These are phyloP conservation scores for Chaetodon trifascialis DNA, from an alignment of 2,113 vertebrate species.

Conservation along the genomic window DNA sequence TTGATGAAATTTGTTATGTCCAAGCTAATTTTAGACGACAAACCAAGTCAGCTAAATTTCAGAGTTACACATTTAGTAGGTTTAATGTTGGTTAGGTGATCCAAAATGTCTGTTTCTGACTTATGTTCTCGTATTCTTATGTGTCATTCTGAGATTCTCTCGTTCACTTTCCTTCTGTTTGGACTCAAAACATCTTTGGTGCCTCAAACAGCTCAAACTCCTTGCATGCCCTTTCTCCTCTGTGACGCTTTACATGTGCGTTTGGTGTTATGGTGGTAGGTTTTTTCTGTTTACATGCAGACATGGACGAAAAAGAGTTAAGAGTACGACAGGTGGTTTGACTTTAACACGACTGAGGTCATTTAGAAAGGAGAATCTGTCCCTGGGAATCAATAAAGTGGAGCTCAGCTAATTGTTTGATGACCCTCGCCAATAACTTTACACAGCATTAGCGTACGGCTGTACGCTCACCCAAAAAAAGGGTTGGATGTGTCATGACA, in stretches of 20 bases:
- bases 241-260: not conserved
- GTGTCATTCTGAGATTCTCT: not conserved
- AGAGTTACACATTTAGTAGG: too few relatives aligned
- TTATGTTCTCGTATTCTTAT: not conserved
- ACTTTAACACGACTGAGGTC: not conserved
- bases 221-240: not conserved
- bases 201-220: not conserved
- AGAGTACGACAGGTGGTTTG: not conserved
- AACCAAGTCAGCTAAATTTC: too few relatives aligned
- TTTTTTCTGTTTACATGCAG: not conserved
- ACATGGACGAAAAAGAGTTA: not conserved
- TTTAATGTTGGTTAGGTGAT: not conserved
- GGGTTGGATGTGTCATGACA: not conserved
- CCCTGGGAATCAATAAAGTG: not conserved
- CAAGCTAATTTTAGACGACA: too few relatives aligned
- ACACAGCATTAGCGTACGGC: too few relatives aligned
- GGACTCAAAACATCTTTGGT: not conserved
- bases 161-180: not conserved
- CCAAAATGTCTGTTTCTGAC: not conserved
- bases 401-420: not conserved
- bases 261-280: not conserved
- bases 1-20: too few relatives aligned
- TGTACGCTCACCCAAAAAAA: not conserved
- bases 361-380: not conserved
- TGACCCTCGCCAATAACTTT: not conserved